phyloP scores from a whole-genome alignment of 1,140 invertebrate genomes.

The Nylanderia fulva region DNA sequence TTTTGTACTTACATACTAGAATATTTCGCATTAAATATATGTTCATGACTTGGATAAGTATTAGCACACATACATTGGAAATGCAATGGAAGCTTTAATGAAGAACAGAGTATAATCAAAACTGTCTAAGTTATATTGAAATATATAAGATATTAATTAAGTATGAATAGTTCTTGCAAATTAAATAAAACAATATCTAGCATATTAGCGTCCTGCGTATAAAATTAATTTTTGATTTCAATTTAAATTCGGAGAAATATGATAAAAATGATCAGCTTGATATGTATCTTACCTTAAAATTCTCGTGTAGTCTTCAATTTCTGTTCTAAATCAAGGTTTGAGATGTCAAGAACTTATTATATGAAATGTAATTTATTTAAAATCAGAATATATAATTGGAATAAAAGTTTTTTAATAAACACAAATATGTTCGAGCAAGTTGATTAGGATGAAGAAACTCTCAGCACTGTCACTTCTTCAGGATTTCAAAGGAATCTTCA shows the following conservation, averaged over 20 bases:
- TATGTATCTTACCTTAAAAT: slow-evolving; percentile 11
- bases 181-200: neutral
- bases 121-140: neutral
- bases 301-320: slow-evolving; percentile 3
- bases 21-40: neutral
- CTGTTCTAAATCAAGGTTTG: neutral
- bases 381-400: neutral
- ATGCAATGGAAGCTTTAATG: neutral
- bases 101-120: neutral
- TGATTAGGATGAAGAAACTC: neutral
- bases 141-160: neutral
- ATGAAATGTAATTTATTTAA: slow-evolving; percentile 19
- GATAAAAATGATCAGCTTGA: neutral
- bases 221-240: neutral
- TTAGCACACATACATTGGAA: neutral
- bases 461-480: neutral
- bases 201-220: neutral
- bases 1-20: neutral
- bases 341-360: neutral
- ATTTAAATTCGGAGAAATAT: neutral
- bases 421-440: neutral
- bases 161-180: neutral
- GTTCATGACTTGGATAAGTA: neutral
- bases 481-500: neutral
- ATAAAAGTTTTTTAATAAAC: neutral